Evolutionary conservation across 2,888 invertebrate genomes (phyloP).

Genomic region (Pseudeuparius sepicola): DNA sequence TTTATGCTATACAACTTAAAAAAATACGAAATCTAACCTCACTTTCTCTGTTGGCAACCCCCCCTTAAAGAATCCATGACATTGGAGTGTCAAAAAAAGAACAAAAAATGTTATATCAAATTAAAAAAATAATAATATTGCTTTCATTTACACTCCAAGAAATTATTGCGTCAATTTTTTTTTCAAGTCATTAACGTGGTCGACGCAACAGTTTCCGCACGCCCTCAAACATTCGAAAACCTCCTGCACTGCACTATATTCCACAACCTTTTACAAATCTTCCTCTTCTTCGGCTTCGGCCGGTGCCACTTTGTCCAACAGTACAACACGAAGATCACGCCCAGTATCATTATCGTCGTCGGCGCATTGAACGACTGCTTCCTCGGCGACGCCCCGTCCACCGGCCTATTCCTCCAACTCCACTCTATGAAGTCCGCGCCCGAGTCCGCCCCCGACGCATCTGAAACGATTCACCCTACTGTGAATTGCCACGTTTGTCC

Average conservation of each 20-base stretch:
- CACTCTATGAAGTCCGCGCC: conserved; percentile 42
- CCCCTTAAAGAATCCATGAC: no score
- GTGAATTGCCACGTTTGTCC: conserved; percentile 28
- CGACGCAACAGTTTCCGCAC: no score
- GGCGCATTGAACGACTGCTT: conserved; percentile 35
- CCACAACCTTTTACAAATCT: conserved; percentile 32
- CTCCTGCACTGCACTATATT: conserved; percentile 34
- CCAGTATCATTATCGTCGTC: conserved; percentile 33
- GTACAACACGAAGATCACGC: conserved; percentile 29
- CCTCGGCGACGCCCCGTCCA: conserved; percentile 26
- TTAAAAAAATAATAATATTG: no score
- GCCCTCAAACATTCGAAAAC: conserved; percentile 2
- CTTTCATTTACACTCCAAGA: no score
- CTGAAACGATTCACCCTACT: conserved; percentile 32
- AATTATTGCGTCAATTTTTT: no score
- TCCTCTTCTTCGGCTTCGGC: conserved; percentile 39
- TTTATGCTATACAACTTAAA: no score
- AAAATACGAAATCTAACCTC: no score
- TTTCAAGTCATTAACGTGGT: no score
- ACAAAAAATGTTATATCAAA: no score
- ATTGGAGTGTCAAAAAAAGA: no score
- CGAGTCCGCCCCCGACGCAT: conserved; percentile 42
- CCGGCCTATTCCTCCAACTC: conserved; percentile 46
- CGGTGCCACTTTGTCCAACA: conserved; percentile 36
- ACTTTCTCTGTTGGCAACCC: no score